Percentiles rank a stretch among this genome's conserved stretches.
Conservation (phyloP, 2,888 invertebrate genomes). For the Tenthredo mesomela region DNA sequence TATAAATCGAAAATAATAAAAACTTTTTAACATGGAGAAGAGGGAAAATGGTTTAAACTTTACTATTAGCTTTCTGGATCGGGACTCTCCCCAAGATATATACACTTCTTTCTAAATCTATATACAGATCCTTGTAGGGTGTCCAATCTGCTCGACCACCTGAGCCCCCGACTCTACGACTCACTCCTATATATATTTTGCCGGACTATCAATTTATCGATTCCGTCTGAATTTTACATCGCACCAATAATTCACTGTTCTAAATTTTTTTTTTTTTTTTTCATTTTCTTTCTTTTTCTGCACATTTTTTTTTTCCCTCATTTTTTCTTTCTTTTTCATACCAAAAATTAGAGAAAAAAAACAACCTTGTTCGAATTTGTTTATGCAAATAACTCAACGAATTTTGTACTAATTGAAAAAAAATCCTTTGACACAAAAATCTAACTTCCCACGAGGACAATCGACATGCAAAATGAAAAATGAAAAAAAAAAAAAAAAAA, state of each 20-base stretch:
- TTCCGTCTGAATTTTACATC: neutral
- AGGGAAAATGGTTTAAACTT: slow-evolving; percentile 20
- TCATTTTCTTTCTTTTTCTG: neutral
- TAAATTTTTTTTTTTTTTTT: neutral
- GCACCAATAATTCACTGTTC: neutral
- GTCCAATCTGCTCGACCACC: slow-evolving; percentile 69
- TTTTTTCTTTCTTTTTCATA: too few relatives aligned
- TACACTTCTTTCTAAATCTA: neutral
- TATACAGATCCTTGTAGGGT: slow-evolving; percentile 54
- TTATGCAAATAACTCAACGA: too few relatives aligned
- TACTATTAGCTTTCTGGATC: slow-evolving; percentile 6
- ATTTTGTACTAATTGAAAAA: too few relatives aligned
- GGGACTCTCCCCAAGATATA: neutral
- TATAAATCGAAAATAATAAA: neutral
- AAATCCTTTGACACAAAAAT: too few relatives aligned
- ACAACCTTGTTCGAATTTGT: too few relatives aligned
- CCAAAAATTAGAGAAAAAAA: too few relatives aligned
- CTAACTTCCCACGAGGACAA: too few relatives aligned
- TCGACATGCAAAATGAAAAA: too few relatives aligned
- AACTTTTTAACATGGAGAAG: neutral
- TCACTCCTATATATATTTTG: neutral
- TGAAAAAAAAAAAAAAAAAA: too few relatives aligned
- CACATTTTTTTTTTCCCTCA: too few relatives aligned
- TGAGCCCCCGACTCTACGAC: slow-evolving; percentile 61
- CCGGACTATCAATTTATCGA: slow-evolving; percentile 43